A percentile compares a stretch with the other conserved stretches of the same genome.
Conservation (phyloP, 1,140 invertebrate genomes). For the Tribolium madens region DNA sequence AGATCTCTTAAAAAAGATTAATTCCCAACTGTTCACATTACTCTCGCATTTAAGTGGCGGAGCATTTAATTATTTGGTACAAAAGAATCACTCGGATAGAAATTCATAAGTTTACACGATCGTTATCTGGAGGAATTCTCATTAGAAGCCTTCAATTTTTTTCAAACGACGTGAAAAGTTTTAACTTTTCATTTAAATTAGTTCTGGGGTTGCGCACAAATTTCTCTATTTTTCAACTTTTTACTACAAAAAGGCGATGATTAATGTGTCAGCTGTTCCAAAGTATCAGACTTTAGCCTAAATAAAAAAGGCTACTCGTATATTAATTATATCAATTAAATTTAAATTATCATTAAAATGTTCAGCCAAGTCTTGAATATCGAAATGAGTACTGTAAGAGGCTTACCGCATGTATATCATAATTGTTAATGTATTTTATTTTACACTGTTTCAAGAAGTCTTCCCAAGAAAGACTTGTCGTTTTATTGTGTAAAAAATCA, state of each 20-base stretch:
- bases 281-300: background rate
- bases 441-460: too few relatives aligned
- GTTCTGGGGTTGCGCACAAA: background rate
- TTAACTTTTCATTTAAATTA: background rate
- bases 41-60: background rate
- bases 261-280: background rate
- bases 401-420: too few relatives aligned
- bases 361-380: too few relatives aligned
- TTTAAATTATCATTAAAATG: too few relatives aligned
- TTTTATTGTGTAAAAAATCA: too few relatives aligned
- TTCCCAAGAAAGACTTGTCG: too few relatives aligned
- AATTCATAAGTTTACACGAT: constrained; percentile 27
- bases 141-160: background rate
- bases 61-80: constrained; percentile 14
- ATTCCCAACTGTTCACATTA: background rate
- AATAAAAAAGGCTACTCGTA: too few relatives aligned
- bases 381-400: too few relatives aligned
- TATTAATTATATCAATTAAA: too few relatives aligned
- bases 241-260: background rate
- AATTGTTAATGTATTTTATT: too few relatives aligned
- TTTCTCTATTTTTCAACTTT: background rate
- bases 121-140: background rate
- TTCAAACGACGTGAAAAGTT: background rate
- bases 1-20: background rate
- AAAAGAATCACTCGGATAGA: constrained; percentile 27